A percentile compares a stretch with the other conserved stretches of the same genome.
phyloP scores from a whole-genome alignment of 2,888 invertebrate genomes.

The Acleris literana region DNA sequence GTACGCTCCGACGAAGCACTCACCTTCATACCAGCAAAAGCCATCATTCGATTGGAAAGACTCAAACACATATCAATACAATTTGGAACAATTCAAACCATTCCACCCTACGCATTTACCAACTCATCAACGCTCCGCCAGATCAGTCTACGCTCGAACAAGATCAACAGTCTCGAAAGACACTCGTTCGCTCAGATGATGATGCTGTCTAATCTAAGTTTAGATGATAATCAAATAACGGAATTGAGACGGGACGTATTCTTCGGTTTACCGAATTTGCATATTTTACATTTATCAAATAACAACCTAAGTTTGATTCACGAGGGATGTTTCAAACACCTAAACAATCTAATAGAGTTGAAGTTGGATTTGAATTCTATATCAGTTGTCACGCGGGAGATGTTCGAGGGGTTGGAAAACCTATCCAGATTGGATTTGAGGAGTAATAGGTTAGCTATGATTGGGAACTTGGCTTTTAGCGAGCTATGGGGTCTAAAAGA shows the following conservation, averaged over 20 bases:
- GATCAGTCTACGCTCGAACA: constrained; percentile 87
- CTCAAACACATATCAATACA: constrained; percentile 88
- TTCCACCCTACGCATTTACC: constrained; percentile 90
- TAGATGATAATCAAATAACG: constrained; percentile 90
- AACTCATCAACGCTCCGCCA: constrained; percentile 88
- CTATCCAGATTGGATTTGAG: constrained; percentile 89
- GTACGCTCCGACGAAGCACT: constrained; percentile 88
- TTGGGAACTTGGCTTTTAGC: constrained; percentile 91
- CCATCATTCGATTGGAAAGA: constrained; percentile 86
- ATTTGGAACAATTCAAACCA: constrained; percentile 87
- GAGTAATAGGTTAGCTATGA: constrained; percentile 89
- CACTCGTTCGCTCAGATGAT: constrained; percentile 90
- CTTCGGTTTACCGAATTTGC: constrained; percentile 87
- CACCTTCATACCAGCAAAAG: constrained; percentile 88
- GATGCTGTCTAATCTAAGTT: constrained; percentile 86
- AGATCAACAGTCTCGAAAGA: constrained; percentile 86
- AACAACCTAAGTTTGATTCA: constrained; percentile 94
- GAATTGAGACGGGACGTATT: constrained; percentile 90
- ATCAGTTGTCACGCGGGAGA: constrained; percentile 89
- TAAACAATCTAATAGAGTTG: constrained; percentile 89
- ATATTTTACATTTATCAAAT: constrained; percentile 90
- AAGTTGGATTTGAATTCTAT: constrained; percentile 91
- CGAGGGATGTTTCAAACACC: constrained; percentile 91
- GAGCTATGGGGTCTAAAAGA: constrained; percentile 89
- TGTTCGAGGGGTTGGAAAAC: constrained; percentile 89